Evolutionary conservation across 2,113 vertebrate species (phyloP).

Genomic region (Zapus hudsonius): DNA sequence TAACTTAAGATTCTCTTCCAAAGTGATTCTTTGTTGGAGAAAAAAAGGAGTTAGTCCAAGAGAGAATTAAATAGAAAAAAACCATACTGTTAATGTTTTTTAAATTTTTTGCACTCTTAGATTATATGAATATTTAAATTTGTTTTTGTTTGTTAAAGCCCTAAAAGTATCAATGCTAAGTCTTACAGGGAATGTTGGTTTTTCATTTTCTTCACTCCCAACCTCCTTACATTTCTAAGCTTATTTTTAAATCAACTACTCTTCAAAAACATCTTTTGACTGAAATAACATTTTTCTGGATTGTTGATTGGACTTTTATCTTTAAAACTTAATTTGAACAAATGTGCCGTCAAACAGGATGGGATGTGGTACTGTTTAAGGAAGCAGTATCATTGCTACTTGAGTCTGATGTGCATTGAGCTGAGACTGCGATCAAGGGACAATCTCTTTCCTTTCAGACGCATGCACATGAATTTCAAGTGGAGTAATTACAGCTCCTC

Average conservation of each 20-base stretch:
- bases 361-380: neutral
- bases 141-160: neutral
- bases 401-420: neutral
- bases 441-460: constrained; percentile 59
- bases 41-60: neutral
- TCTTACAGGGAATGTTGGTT: neutral
- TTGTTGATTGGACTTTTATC: constrained; percentile 74
- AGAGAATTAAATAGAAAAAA: neutral
- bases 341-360: constrained; percentile 59
- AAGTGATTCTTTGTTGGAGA: neutral
- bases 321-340: constrained; percentile 77
- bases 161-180: neutral
- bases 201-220: neutral
- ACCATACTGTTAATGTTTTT: constrained; percentile 14
- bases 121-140: constrained; percentile 12
- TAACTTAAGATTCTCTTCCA: neutral
- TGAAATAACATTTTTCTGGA: constrained; percentile 72
- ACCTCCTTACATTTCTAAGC: constrained; percentile 43
- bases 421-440: constrained; percentile 11
- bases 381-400: constrained; percentile 4
- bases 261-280: constrained; percentile 57
- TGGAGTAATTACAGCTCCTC: constrained; percentile 59
- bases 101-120: constrained; percentile 10
- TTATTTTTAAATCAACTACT: constrained; percentile 48
- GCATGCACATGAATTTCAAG: constrained; percentile 69